These are phyloP conservation scores for Poliocrania exsul DNA, from an alignment of 2,797 vertebrate species.

Conservation along the genomic window DNA sequence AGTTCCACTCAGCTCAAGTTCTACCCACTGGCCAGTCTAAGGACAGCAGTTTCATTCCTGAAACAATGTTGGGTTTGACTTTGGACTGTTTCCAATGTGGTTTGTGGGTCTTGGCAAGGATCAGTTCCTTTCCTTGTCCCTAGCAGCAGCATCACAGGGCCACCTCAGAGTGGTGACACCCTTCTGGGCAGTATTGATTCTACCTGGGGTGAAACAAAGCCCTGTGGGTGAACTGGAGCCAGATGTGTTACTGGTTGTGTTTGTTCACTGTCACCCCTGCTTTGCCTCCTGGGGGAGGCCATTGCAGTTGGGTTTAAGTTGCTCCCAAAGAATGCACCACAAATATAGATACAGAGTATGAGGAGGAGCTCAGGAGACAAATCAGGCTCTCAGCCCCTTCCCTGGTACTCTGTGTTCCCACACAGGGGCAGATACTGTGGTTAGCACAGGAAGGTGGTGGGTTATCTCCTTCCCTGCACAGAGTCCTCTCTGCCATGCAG, in stretches of 20 bases:
- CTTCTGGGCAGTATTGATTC: not conserved
- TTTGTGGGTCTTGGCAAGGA: not conserved
- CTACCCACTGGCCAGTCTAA: not conserved
- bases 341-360: not conserved
- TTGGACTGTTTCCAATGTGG: not conserved
- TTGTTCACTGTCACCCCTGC: fast-evolving
- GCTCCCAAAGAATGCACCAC: not conserved
- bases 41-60: not conserved
- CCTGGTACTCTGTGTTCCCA: not conserved
- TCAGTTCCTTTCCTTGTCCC: not conserved
- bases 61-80: not conserved
- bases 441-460: not conserved
- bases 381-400: not conserved
- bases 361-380: not conserved
- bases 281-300: not conserved
- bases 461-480: not conserved
- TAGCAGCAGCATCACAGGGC: not conserved
- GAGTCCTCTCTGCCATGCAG: not conserved
- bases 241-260: not conserved
- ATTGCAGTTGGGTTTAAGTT: not conserved
- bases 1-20: not conserved
- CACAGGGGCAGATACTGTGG: not conserved
- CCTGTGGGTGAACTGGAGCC: not conserved
- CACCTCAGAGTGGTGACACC: fast-evolving
- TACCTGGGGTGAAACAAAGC: not conserved